Base-by-base conservation (phyloP, 2,797 vertebrate genomes). In the Taenioides sp. region DNA sequence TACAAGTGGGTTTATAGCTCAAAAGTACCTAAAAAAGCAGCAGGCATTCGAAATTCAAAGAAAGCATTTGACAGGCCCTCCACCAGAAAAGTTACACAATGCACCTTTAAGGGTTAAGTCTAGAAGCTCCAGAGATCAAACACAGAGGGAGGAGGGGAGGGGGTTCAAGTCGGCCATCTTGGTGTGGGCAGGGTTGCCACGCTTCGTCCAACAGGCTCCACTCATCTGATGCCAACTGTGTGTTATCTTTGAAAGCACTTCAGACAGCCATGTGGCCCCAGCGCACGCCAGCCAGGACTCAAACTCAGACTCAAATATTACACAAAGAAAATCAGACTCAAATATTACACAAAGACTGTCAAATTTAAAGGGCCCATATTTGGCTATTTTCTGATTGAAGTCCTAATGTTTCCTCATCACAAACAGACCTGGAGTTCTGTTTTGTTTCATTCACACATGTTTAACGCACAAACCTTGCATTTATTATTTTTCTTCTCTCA, bases 41-140 rank as follows among this genome's bases (percentile, higher is more conserved):
- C 34, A 34, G 31, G 34, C 7, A 9, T 31, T 31, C 31, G n/a
- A n/a, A n/a, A n/a, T n/a, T n/a, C n/a, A 28, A 28, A 3, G 3
- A 28, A 28, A 28, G 27, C 27, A 28, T 28, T 28, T 3, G 28
- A 31, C 28, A 5, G 28, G 5, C 28, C 28, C 28, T 31, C 2
- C 2, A 31, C 2, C 28, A 3, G 28, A 31, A 31, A 31, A 31
- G 28, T 31, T 31, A 31, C 28, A 31, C 28, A 31, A 31, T 31
- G 28, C 28, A 31, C 2, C 28, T 31, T 31, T 31, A 85, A 61
- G 73, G 77, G 75, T 81, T 81, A 81, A 76, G 85, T 85, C 86
- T 76, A 87, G 83, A 43, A 1, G 79, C 72, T 52, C 68, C 7
- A 0, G 59, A 79, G 81, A 83, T 85, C 77, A 82, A 85, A 88